Evolutionary conservation across 1,140 invertebrate genomes (phyloP), one percentile per base, ranked within the genome.

Genomic region (Drosophila ironensis): DNA sequence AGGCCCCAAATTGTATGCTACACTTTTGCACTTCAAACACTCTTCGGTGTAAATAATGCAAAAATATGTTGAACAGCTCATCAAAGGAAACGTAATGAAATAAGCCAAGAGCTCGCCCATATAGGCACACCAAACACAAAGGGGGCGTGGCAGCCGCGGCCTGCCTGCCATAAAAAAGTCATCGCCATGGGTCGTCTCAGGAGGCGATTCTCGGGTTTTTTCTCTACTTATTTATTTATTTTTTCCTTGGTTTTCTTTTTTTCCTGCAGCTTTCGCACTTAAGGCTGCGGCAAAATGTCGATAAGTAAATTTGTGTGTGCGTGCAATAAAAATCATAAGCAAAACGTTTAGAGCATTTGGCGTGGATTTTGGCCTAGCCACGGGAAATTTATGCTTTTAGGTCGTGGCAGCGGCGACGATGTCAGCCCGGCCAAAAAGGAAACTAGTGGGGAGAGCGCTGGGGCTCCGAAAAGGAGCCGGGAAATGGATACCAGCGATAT

Each of bases 241-340:
- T n/a, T n/a, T n/a, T n/a, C n/a, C n/a, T n/a, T n/a, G n/a, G n/a
- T 48, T 63, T 37, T 17, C 9, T 19, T 35, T 48, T 46, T 27
- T 17, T 19, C 19, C 45, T 22, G 24, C 27, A 35, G 45, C 46
- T 28, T 64, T 64, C 57, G 42, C 60, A 64, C 57, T 64, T 64
- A 63, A 63, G 60, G 33, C 60, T 64, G 60, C 60, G 60, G 60
- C 60, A 64, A 64, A 64, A 64, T 64, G 57, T 63, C 60, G 37
- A 19, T 35, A 63, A 35, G 27, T 52, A 35, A 37, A 27, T 30
- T n/a, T 27, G 20, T 51, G 67, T 71, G 54, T 61, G 67, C 67
- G 61, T 72, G 74, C 69, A 78, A 78, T 78, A 78, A 78, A 78
- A 78, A 78, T 78, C 74, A 78, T 78, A 61, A 69, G 74, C 68